Evolutionary conservation across 1,140 invertebrate genomes (phyloP), one percentile per base, ranked within the genome.

Genomic region (Helicoverpa zea): DNA sequence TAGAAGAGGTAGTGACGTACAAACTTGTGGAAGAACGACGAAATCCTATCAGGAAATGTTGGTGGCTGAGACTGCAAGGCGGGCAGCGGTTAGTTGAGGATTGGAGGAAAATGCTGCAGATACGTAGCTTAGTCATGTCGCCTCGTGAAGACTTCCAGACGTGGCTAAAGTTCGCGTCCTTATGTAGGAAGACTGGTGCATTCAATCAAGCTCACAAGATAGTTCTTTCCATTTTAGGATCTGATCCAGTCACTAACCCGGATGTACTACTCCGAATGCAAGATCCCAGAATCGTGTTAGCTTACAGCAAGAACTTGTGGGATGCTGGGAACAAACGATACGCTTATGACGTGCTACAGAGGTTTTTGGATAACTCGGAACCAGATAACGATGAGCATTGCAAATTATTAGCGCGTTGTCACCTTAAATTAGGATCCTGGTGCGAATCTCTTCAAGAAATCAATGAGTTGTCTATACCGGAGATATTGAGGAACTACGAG

Each of bases 1-100:
- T 99, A 49, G 99, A 99, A 91, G 99, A 99, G 96, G 99, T 99
- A 0, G 98, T 99, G 74, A 98, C 99, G 86, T 99, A 98, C 89
- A 98, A 99, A 92, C 92, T 99, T 11, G 97, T 99, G 11, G 98
- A 98, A 1, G 99, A 99, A 93, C 96, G 98, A 83, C 95, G 98
- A 80, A 96, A 96, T 10, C 97, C 97, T 0, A 98, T 99, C 58
- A 97, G 97, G 66, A 96, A 97, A 23, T 99, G 99, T 96, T 99
- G 99, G 99, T 99, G 98, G 98, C 97, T 98, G 78, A 96, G 99
- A 81, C 94, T 99, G 10, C 98, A 99, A 95, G 98, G 99, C 11
- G 99, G 99, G 64, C 98, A 99, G 89, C 95, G 97, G 54, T 96
- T 99, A 49, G 98, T 99, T 0, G 99, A 99, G 92, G 99, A 99